phyloP scores from a whole-genome alignment of 2,888 invertebrate species.

The Pachliopta kotzebuea region DNA sequence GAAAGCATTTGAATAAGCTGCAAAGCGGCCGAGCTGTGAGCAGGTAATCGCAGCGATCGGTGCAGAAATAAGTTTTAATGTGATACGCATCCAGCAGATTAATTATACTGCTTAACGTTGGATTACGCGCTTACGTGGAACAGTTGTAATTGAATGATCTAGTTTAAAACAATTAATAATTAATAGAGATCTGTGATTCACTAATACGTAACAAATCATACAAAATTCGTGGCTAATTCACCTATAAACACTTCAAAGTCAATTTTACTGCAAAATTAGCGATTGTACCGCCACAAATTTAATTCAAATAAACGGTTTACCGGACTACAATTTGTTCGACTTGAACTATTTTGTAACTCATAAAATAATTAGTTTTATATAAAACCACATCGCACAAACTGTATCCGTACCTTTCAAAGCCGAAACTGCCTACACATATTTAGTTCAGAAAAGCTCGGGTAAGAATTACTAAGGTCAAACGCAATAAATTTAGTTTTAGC shows the following conservation, averaged over 20 bases:
- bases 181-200: not conserved
- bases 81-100: constrained; percentile 44
- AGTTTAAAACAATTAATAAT: not conserved
- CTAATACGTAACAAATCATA: not conserved
- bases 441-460: constrained; percentile 70
- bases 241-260: not conserved
- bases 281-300: not conserved
- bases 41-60: constrained; percentile 62
- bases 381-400: constrained; percentile 65
- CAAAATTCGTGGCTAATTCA: not conserved
- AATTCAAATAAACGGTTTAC: constrained; percentile 2
- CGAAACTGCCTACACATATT: constrained; percentile 67
- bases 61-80: constrained; percentile 62
- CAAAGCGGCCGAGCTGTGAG: constrained; percentile 48
- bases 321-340: constrained; percentile 22
- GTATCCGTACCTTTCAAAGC: constrained; percentile 66
- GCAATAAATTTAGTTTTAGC: constrained; percentile 79
- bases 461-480: constrained; percentile 78
- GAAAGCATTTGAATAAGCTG: constrained; percentile 59
- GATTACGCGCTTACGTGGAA: constrained; percentile 17
- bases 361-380: constrained; percentile 73
- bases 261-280: not conserved
- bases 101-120: constrained; percentile 21
- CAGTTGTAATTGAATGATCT: not conserved
- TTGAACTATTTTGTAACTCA: constrained; percentile 70